Evolutionary conservation across 2,797 vertebrate genomes (phyloP).

Genomic region (Myripristis murdjan): DNA sequence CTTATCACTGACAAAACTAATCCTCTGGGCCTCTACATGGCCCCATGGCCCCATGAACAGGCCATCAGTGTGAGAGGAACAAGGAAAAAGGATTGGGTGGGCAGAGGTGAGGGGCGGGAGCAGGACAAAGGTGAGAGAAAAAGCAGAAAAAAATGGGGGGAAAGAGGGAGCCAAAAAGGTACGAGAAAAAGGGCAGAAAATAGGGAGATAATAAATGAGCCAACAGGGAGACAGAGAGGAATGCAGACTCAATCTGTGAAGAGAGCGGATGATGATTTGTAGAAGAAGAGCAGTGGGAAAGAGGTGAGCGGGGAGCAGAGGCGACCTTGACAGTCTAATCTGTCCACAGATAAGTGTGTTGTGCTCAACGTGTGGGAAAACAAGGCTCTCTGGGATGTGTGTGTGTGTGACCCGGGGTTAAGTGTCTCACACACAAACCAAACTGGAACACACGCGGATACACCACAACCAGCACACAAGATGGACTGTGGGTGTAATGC

Average conservation of each 20-base stretch:
- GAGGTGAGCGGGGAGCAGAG: slow-evolving; percentile 37
- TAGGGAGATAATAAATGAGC: too few relatives aligned
- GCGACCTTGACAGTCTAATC: slow-evolving; percentile 67
- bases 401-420: slow-evolving; percentile 55
- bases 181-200: background rate
- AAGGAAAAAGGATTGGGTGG: slow-evolving; percentile 2
- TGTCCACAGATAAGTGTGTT: slow-evolving; percentile 69
- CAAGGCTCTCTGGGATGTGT: slow-evolving; percentile 51
- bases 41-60: slow-evolving; percentile 1
- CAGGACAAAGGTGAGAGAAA: background rate
- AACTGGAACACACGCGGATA: slow-evolving; percentile 8
- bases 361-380: slow-evolving; percentile 71
- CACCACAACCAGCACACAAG: slow-evolving; percentile 20
- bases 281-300: slow-evolving; percentile 4
- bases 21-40: slow-evolving; percentile 46
- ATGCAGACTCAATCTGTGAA: slow-evolving; percentile 14
- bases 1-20: slow-evolving; percentile 73
- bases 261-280: slow-evolving; percentile 30
- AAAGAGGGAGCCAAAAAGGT: background rate
- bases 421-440: slow-evolving; percentile 45
- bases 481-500: slow-evolving; percentile 9
- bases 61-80: slow-evolving; percentile 60
- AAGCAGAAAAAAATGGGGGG: slow-evolving; percentile 1
- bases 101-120: background rate
- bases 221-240: background rate